A percentile compares a stretch with the other conserved stretches of the same genome.
Conservation (phyloP, 2,888 invertebrate species). For the Papilio gigon region DNA sequence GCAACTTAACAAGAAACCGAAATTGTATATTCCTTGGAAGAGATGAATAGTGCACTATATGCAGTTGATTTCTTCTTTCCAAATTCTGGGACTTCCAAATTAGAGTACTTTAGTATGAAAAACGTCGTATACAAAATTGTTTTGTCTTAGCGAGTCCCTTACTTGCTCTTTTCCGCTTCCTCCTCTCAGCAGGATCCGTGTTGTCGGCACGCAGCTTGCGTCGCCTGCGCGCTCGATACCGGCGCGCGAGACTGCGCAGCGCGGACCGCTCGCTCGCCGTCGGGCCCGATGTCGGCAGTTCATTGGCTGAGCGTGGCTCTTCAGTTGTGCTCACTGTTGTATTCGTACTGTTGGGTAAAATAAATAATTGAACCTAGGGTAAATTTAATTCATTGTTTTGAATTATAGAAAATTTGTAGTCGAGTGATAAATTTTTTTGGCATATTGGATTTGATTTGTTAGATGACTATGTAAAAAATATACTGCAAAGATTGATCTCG, state of each 20-base stretch:
- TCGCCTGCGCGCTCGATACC: slow-evolving; percentile 81
- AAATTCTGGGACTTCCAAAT: too few relatives aligned
- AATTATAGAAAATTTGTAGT: neutral
- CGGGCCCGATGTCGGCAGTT: slow-evolving; percentile 85
- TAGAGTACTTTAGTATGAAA: too few relatives aligned
- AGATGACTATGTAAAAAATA: neutral
- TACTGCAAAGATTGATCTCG: neutral
- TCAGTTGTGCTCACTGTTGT: slow-evolving; percentile 70
- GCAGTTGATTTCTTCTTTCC: too few relatives aligned
- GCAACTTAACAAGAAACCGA: too few relatives aligned
- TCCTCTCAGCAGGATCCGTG: slow-evolving; percentile 73
- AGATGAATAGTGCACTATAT: too few relatives aligned
- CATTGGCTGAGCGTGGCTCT: slow-evolving; percentile 80
- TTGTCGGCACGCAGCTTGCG: slow-evolving; percentile 74
- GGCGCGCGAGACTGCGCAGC: slow-evolving; percentile 86
- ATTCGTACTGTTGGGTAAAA: slow-evolving; percentile 54
- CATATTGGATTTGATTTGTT: neutral
- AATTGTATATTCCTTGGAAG: too few relatives aligned
- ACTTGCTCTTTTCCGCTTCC: slow-evolving; percentile 80
- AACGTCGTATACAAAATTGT: too few relatives aligned
- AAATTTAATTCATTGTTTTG: neutral
- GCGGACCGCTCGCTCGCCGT: slow-evolving; percentile 83
- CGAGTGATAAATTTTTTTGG: too few relatives aligned
- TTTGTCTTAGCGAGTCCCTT: slow-evolving; percentile 48
- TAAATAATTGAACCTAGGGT: neutral